Evolutionary conservation across 1,140 invertebrate genomes (phyloP).

Genomic region (Drosophila neocordata): DNA sequence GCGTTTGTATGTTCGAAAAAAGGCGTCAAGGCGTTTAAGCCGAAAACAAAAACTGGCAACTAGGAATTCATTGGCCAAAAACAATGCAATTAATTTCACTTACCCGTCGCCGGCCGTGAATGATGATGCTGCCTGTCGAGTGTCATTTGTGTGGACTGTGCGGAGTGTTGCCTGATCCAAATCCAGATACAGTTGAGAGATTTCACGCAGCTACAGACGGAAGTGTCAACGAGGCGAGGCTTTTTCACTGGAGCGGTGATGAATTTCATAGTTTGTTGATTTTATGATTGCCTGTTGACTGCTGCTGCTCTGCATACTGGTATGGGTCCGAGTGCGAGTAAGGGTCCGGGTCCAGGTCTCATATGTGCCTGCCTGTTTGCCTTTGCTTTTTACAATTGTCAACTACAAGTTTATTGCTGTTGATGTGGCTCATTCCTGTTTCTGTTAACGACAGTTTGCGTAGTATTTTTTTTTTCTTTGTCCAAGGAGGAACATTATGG

Average conservation of each 20-base stretch:
- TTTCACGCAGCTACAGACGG: constrained; percentile 58
- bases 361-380: constrained; percentile 26
- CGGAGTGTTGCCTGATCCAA: constrained; percentile 45
- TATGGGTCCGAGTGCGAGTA: neutral
- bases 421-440: constrained; percentile 53
- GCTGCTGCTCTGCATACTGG: constrained; percentile 25
- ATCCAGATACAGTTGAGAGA: constrained; percentile 62
- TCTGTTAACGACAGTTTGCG: constrained; percentile 61
- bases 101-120: constrained; percentile 67
- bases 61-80: constrained; percentile 81
- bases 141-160: constrained; percentile 32
- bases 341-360: constrained; percentile 28
- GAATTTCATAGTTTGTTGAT: constrained; percentile 82
- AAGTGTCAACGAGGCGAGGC: constrained; percentile 71
- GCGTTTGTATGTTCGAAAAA: constrained; percentile 38
- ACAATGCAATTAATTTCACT: constrained; percentile 83
- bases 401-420: constrained; percentile 72
- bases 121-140: constrained; percentile 57
- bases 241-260: constrained; percentile 73
- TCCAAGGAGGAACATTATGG: constrained; percentile 62
- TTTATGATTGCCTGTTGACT: constrained; percentile 75
- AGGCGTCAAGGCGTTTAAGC: constrained; percentile 78
- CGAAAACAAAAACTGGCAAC: constrained; percentile 79
- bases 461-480: constrained; percentile 35
- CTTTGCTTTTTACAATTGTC: constrained; percentile 68